Base-by-base conservation (phyloP, 2,113 vertebrate genomes). In the Leptodactylus fuscus region DNA sequence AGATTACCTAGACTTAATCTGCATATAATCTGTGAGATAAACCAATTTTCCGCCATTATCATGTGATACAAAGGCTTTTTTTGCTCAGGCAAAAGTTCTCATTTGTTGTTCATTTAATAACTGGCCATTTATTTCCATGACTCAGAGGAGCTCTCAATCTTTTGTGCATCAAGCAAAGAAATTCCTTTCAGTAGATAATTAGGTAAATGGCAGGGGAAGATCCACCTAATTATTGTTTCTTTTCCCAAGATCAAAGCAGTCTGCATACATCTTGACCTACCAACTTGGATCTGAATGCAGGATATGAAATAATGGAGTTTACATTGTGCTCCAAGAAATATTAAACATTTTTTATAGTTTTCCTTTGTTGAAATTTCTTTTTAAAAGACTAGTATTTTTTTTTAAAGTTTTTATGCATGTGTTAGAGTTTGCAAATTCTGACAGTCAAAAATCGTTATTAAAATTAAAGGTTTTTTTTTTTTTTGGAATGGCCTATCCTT, bases 71-170 rank as follows among this genome's bases (percentile, higher is more conserved):
- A 83, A 83, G 51, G 10, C 32, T 29, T 44, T 62, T n/a, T 48
- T 76, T 38, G 53, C 53, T 73, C 15, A 22, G 15, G 44, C 6
- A 36, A 22, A 24, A 83, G 51, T 74, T 32, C 51, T 62, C 53
- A 83, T 76, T 71, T 71, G 46, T 71, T 70, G 81, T 82, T 71
- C 51, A 62, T 75, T 49, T 83, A 83, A 83, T 83, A 74, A 83
- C 38, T 58, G 70, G 18, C 41, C 70, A 75, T 83, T 83, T 83
- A 76, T n/a, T 48, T 75, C n/a, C 44, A 32, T 75, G 82, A 83
- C 51, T 83, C 81, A 74, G 65, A 27, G 70, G 70, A 32, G 15
- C 27, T 83, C 76, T 46, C 58, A 74, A 46, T 70, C 49, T 83
- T 73, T 83, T 74, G 34, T 73, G 49, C 48, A 60, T 16, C 6